Evolutionary conservation across 1,140 invertebrate species (phyloP).

Genomic region (Heliconius nattereri): DNA sequence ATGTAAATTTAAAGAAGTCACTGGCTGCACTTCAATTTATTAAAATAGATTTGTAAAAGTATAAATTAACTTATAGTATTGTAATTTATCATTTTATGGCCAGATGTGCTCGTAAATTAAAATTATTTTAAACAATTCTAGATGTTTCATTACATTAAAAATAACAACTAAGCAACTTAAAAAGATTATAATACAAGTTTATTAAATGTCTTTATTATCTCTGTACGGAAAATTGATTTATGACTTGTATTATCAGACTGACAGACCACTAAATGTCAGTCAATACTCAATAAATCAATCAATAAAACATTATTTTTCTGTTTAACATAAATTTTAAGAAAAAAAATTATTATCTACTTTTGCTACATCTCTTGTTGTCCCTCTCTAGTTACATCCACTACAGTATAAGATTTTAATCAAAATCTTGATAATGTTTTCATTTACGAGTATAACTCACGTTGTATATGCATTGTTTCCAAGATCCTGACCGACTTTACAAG

Average conservation of each 20-base stretch:
- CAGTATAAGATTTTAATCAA: constrained; percentile 25
- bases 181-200: too few species aligned
- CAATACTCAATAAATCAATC: too few species aligned
- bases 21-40: constrained; percentile 41
- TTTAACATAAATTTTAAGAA: too few species aligned
- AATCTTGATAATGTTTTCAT: constrained; percentile 22
- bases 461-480: constrained; percentile 35
- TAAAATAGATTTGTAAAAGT: neutral
- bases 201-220: too few species aligned
- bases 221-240: too few species aligned
- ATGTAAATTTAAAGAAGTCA: constrained; percentile 38
- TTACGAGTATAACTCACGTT: constrained; percentile 17
- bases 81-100: neutral
- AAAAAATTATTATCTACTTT: neutral
- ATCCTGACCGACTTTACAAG: constrained; percentile 23
- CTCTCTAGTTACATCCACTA: neutral
- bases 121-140: neutral
- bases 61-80: neutral
- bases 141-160: neutral
- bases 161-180: neutral
- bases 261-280: too few species aligned
- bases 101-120: neutral
- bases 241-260: too few species aligned
- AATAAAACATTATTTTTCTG: too few species aligned
- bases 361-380: neutral